phyloP scores from a whole-genome alignment of 2,888 invertebrate species.

The Lamproptera curius region DNA sequence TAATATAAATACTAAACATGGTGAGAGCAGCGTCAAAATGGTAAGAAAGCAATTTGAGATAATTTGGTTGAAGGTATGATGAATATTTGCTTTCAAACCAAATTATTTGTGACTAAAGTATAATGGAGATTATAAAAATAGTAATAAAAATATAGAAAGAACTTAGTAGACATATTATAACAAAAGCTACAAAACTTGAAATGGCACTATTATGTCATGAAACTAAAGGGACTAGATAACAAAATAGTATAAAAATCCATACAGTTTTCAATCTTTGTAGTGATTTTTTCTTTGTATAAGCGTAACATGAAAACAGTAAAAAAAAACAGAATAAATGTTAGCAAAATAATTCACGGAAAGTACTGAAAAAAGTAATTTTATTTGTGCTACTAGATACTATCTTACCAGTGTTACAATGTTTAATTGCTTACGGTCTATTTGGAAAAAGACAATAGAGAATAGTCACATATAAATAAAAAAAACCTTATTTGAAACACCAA shows the following conservation, averaged over 20 bases:
- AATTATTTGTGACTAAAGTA: no score
- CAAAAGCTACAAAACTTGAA: not conserved
- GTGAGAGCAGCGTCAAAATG: conserved; percentile 1
- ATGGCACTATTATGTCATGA: conserved; percentile 11
- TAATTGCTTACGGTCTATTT: conserved; percentile 13
- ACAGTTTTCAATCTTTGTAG: no score
- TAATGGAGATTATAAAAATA: no score
- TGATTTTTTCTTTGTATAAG: no score
- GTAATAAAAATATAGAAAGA: not conserved
- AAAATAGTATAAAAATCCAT: conserved; percentile 3
- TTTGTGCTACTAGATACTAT: conserved; percentile 8
- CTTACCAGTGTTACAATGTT: conserved; percentile 1
- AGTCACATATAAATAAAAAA: no score
- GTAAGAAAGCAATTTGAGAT: not conserved
- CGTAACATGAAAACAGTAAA: no score
- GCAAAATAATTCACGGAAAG: not conserved
- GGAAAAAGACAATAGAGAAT: conserved; percentile 3
- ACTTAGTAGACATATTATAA: no score
- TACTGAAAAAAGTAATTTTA: not conserved
- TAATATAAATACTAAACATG: not conserved
- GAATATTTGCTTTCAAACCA: not conserved
- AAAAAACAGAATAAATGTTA: conserved; percentile 22
- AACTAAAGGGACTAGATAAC: conserved; percentile 9
- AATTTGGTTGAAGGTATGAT: not conserved
- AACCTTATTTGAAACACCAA: conserved; percentile 30